Base-by-base conservation (phyloP, 2,113 vertebrate genomes). In the Antennarius striatus region DNA sequence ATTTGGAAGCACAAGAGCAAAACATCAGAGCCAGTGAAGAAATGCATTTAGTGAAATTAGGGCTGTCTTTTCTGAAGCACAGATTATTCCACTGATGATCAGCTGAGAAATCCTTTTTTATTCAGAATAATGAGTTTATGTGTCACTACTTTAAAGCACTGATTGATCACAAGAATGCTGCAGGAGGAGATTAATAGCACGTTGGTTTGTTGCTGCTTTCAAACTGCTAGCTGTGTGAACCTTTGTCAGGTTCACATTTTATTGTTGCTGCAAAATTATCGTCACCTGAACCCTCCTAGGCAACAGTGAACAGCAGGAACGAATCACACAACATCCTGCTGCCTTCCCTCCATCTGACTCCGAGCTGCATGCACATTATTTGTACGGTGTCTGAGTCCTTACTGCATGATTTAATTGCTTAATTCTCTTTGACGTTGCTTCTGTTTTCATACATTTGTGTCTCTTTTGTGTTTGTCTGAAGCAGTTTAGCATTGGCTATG, bases 371-470 rank as follows among this genome's bases (percentile, higher is more conserved):
- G 32, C 32, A 36, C 3, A 36, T 7, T 36, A 4, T 7, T 36
- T 46, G 45, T 10, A 42, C 11, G 16, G 8, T 52, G 5, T 73
- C 13, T 57, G 17, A 7, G 10, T 43, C 42, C 11, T 43, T 43
- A 30, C 13, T 17, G 17, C 36, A 1, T 56, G 16, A 50, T n/a
- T 7, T 16, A 51, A 55, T 59, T 40, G 40, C 30, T 6, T 8
- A 32, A 4, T 17, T 56, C 0, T 0, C 22, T 15, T 1, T n/a
- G 1, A 28, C 13, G 0, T 43, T 12, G 29, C 39, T 16, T 30
- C 12, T 12, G 17, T 80, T 62, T 68, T 17, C 32, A 53, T 56
- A 59, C 6, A 30, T 6, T 54, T 68, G 56, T 22, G 12, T 29
- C 4, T 29, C 49, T 56, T 39, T 32, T 68, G 9, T 43, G 11